A percentile compares a stretch with the other conserved stretches of the same genome.
phyloP scores from a whole-genome alignment of 2,888 invertebrate species.

The Drosophila barbarae region DNA sequence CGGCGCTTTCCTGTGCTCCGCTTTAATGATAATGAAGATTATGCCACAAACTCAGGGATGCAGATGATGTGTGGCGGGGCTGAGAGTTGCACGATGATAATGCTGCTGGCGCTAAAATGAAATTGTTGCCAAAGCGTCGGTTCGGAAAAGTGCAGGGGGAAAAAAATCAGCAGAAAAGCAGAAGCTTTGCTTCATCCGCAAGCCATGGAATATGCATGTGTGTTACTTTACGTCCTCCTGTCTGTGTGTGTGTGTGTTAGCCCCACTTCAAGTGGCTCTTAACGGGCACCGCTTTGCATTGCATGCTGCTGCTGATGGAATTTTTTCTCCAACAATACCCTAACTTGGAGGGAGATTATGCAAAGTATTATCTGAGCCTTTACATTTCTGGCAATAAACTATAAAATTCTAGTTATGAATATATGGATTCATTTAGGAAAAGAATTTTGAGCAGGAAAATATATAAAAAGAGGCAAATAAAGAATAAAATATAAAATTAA shows the following conservation, averaged over 20 bases:
- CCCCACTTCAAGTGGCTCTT: slow-evolving; percentile 64
- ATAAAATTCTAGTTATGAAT: neutral
- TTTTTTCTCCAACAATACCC: slow-evolving; percentile 6
- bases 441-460: neutral
- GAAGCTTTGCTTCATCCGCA: slow-evolving; percentile 26
- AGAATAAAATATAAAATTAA: neutral
- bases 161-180: slow-evolving; percentile 38
- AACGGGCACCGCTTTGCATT: slow-evolving; percentile 66
- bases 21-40: slow-evolving; percentile 73
- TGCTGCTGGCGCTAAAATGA: slow-evolving; percentile 53
- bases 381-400: neutral
- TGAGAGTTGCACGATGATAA: slow-evolving; percentile 32
- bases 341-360: neutral
- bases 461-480: neutral
- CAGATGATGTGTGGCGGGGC: slow-evolving; percentile 51
- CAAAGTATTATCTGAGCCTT: too few species aligned
- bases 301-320: slow-evolving; percentile 42
- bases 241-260: slow-evolving; percentile 28
- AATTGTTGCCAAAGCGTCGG: slow-evolving; percentile 58
- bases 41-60: slow-evolving; percentile 44
- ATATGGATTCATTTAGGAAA: neutral
- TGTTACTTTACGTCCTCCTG: slow-evolving; percentile 6
- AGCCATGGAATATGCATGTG: slow-evolving; percentile 14
- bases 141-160: slow-evolving; percentile 36
- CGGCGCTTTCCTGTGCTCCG: slow-evolving; percentile 53